Base-by-base conservation (phyloP, 1,140 invertebrate species). In the Dendroctonus ponderosae region DNA sequence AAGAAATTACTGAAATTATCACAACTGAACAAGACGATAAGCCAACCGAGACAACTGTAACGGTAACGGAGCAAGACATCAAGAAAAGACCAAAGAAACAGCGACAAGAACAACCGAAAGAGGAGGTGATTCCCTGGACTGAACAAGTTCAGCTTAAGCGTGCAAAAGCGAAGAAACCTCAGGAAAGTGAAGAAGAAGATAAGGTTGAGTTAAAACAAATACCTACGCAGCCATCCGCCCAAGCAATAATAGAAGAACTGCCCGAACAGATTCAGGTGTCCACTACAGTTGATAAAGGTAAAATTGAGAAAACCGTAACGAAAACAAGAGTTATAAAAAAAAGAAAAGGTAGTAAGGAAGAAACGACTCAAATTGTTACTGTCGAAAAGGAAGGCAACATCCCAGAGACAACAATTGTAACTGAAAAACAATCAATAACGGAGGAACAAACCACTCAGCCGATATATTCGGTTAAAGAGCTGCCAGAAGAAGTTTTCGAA, bases 121-220 rank as follows among this genome's bases (percentile, higher is more conserved):
- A 66, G 7, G 71, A 75, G 58, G 62, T 72, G 6, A 44, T 50
- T 65, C 70, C 72, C n/a, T 75, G 39, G 75, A 70, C 5, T 74
- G 75, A 79, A 60, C 68, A 72, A 51, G 66, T 71, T 6, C 41
- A 68, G 60, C 48, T 71, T 12, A 74, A 74, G 62, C 72, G 72
- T 6, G 57, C 62, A 37, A 72, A 74, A 51, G 14, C 61, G n/a
- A 49, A 15, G 14, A 53, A 64, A 49, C 12, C n/a, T 57, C 60
- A 66, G 6, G 78, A 81, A 71, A 78, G 80, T 56, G 77, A 78
- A 40, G 74, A 80, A 71, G 73, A 74, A 15, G 80, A 82, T 72
- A 65, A 74, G 49, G 72, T 78, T 11, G 68, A 79, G 38, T 75
- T 71, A 9, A 67, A 71, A 70, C 46, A 42, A 66, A 51, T 62